phyloP scores from a whole-genome alignment of 2,888 invertebrate genomes.

The Trichogramma dendrolimi region DNA sequence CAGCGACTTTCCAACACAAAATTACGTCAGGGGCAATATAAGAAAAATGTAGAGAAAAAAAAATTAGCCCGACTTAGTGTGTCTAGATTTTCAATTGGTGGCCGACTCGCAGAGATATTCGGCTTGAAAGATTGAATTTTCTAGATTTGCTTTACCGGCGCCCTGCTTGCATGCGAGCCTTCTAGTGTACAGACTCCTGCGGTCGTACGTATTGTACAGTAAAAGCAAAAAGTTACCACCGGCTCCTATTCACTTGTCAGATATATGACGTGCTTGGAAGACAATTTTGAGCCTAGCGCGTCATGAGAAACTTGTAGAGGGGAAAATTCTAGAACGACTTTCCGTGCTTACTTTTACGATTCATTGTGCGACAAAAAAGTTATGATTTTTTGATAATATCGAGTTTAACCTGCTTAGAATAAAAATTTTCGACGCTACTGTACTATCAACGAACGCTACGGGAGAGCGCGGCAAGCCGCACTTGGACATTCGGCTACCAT shows the following conservation, averaged over 20 bases:
- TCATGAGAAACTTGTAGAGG: constrained; percentile 39
- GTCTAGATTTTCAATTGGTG: constrained; percentile 32
- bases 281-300: constrained; percentile 37
- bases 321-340: constrained; percentile 45
- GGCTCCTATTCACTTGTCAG: no score
- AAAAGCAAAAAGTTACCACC: not conserved
- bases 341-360: constrained; percentile 36
- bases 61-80: constrained; percentile 43
- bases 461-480: constrained; percentile 37
- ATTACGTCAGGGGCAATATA: constrained; percentile 38
- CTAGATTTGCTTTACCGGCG: not conserved
- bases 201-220: constrained; percentile 17
- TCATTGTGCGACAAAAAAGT: constrained; percentile 23
- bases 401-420: constrained; percentile 37
- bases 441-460: constrained; percentile 47
- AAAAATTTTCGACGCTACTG: constrained; percentile 32
- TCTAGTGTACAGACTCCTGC: not conserved
- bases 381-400: constrained; percentile 39
- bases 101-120: constrained; percentile 33
- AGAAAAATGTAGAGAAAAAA: constrained; percentile 42
- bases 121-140: constrained; percentile 16
- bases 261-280: constrained; percentile 26
- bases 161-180: constrained; percentile 5
- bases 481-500: constrained; percentile 10
- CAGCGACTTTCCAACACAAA: constrained; percentile 33